Evolutionary conservation across 2,797 vertebrate genomes (phyloP), one percentile per base, ranked within the genome.

Genomic region (Lagocephalus sceleratus): DNA sequence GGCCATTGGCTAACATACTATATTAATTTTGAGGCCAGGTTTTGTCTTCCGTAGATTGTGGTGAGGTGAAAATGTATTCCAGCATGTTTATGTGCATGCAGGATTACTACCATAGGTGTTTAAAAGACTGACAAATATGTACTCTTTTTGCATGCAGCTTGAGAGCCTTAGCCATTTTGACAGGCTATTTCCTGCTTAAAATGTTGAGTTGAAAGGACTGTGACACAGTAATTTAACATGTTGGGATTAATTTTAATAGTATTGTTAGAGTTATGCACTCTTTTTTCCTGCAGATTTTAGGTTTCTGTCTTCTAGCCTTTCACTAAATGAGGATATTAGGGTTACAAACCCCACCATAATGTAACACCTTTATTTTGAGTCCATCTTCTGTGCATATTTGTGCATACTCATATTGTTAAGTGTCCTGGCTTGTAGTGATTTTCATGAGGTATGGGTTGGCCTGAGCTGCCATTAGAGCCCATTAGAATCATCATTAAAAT

Each of bases 401-500:
- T 69, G 62, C 8, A 8, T 66, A 52, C 54, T 47, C 54, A 60
- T 66, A 63, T 61, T 52, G 56, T 41, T 58, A 46, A 26, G 54
- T 49, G 60, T 58, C 17, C 51, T 39, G 21, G 73, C 79, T 57
- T 53, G 57, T 63, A 25, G 63, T 17, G 57, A 54, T 79, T 89
- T 90, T 92, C 90, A 91, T 89, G 87, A 91, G 88, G 71, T 54
- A 76, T 68, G 74, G 68, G 66, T 71, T 48, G 75, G 77, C 64
- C 62, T 66, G 72, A 57, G 76, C 77, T 74, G 79, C 84, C 85
- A 89, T 91, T 91, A 89, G 72, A 83, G 60, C 80, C 85, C 83
- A 91, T 91, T 91, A 91, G 86, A 89, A 85, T 91, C 90, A 92
- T 90, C 90, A 88, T 92, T 91, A 91, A 84, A 82, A 79, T 81